phyloP scores from a whole-genome alignment of 2,113 vertebrate species.

The Pygoscelis adeliae region DNA sequence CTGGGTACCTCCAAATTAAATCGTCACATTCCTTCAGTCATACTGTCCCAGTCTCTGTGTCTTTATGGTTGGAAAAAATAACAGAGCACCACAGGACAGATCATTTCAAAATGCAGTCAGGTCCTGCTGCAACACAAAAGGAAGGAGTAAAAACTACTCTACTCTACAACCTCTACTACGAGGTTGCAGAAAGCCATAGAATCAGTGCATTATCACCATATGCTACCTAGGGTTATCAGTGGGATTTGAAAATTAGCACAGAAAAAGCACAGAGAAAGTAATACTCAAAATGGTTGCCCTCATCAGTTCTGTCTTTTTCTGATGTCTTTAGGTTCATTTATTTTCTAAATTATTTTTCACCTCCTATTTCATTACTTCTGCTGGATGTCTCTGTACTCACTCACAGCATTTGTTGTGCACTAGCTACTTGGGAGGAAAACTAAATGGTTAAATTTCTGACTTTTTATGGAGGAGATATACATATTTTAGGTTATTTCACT shows the following conservation, averaged over 20 bases:
- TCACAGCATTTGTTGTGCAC: background rate
- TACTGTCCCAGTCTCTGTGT: background rate
- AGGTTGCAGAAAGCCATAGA: background rate
- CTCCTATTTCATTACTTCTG: background rate
- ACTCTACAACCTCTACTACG: too few relatives aligned
- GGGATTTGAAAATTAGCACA: background rate
- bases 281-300: background rate
- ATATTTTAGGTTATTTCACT: background rate
- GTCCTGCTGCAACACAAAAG: background rate
- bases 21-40: background rate
- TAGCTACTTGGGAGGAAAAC: background rate
- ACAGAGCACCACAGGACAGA: background rate
- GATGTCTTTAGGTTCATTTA: background rate
- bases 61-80: background rate
- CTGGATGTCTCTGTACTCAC: background rate
- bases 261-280: background rate
- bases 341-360: background rate
- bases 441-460: background rate
- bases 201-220: background rate
- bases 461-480: background rate
- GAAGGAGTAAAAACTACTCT: background rate
- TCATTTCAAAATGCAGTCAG: background rate
- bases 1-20: conserved; percentile 12
- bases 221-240: background rate
- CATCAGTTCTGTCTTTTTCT: background rate